phyloP scores from a whole-genome alignment of 2,888 invertebrate species.

The Phaonia tiefii region DNA sequence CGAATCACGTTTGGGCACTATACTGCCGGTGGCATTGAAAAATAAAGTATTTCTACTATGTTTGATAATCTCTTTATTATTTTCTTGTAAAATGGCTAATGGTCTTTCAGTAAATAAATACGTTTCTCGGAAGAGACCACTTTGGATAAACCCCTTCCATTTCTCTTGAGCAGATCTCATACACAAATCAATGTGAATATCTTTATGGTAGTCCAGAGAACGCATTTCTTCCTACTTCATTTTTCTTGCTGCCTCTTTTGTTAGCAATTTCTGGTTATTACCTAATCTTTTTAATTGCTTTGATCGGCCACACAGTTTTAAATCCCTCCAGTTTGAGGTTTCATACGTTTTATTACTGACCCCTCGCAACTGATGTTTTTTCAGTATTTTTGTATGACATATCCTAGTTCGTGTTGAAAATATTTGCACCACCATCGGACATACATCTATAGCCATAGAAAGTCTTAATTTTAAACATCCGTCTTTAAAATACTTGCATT shows the following conservation, averaged over 20 bases:
- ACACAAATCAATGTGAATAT: background rate
- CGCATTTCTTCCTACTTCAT: background rate
- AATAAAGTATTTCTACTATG: slow-evolving; percentile 6
- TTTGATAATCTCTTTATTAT: background rate
- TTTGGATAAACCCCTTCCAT: background rate
- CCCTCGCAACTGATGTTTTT: background rate
- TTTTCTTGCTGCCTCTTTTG: background rate
- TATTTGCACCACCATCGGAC: background rate
- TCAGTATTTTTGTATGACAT: background rate
- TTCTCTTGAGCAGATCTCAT: background rate
- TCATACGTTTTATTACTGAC: background rate
- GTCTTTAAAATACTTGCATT: background rate
- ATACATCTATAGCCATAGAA: background rate
- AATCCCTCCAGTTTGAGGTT: background rate
- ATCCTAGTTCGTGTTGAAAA: background rate
- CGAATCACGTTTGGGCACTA: background rate
- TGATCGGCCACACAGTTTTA: background rate
- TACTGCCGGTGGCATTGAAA: background rate
- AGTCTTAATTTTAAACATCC: background rate
- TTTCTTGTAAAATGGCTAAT: background rate
- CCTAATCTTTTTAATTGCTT: background rate
- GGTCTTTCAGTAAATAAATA: background rate
- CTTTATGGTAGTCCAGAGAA: background rate
- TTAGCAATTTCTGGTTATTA: background rate
- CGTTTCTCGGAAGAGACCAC: background rate